phyloP scores from a whole-genome alignment of 2,888 invertebrate genomes.

The Suillia variegata region DNA sequence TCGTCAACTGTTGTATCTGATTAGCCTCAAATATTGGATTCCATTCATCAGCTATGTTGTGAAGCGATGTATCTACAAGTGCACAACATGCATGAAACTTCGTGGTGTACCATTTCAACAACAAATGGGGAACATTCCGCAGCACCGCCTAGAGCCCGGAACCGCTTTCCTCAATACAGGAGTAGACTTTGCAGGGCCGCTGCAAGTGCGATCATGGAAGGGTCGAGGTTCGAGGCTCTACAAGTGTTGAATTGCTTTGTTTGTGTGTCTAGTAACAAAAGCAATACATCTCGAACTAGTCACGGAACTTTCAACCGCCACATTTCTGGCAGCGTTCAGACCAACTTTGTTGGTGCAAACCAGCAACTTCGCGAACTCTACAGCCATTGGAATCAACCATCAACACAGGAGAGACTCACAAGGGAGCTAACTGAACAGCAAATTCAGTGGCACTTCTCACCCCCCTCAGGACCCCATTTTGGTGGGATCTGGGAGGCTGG shows the following conservation, averaged over 20 bases:
- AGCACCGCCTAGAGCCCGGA: constrained; percentile 1
- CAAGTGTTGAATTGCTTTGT: constrained; percentile 26
- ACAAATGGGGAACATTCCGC: constrained; percentile 16
- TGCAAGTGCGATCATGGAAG: constrained; percentile 22
- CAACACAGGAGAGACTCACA: constrained; percentile 6
- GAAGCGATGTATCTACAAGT: constrained; percentile 12
- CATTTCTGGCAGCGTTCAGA: constrained; percentile 39
- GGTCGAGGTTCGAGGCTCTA: constrained; percentile 19
- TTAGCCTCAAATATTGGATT: constrained; percentile 14
- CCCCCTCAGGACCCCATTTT: constrained; percentile 46
- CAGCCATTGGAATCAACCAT: neutral
- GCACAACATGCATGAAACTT: constrained; percentile 14
- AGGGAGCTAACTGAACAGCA: constrained; percentile 11
- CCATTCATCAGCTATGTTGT: constrained; percentile 1
- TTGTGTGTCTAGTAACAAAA: constrained; percentile 23
- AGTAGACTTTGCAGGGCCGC: constrained; percentile 25
- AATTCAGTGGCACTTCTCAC: constrained; percentile 48
- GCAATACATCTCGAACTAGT: constrained; percentile 26
- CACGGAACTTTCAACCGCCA: constrained; percentile 27
- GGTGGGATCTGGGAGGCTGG: constrained; percentile 52
- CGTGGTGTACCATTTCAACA: constrained; percentile 7
- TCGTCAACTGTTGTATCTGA: constrained; percentile 11
- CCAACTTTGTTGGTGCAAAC: constrained; percentile 2
- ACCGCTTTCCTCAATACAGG: constrained; percentile 19
- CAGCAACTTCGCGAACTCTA: neutral